Percentiles rank a stretch among this genome's conserved stretches.
Evolutionary conservation across 2,113 vertebrate species (phyloP).

Genomic region (Pao palembangensis): DNA sequence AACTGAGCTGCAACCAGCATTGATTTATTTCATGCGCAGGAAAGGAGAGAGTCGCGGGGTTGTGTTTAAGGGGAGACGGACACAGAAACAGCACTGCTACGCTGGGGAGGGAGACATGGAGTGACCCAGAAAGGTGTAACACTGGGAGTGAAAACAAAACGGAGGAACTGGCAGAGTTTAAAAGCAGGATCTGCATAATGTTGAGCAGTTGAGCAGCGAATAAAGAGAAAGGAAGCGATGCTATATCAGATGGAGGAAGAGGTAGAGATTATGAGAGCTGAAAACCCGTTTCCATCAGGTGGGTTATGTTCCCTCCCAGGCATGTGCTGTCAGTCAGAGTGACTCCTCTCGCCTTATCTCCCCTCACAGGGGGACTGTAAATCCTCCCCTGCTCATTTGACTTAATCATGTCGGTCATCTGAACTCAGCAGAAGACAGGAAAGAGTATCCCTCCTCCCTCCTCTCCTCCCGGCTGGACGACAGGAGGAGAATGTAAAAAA

Average conservation of each 20-base stretch:
- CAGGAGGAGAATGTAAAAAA: constrained; percentile 42
- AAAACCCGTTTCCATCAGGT: constrained; percentile 57
- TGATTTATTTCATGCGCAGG: constrained; percentile 96
- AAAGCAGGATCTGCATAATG: constrained; percentile 7
- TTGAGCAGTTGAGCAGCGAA: constrained; percentile 14
- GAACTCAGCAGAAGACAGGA: constrained; percentile 71
- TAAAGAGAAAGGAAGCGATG: neutral
- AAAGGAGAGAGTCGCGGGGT: constrained; percentile 61
- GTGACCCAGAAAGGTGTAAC: constrained; percentile 35
- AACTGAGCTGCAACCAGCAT: constrained; percentile 91
- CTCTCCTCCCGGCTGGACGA: constrained; percentile 33
- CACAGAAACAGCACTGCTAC: constrained; percentile 86
- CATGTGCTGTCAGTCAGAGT: constrained; percentile 68
- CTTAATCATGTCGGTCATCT: constrained; percentile 78
- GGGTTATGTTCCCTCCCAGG: constrained; percentile 66
- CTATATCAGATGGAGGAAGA: constrained; percentile 17
- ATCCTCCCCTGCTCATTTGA: constrained; percentile 75
- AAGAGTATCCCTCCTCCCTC: constrained; percentile 37
- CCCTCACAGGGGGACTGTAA: constrained; percentile 69
- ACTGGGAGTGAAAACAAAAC: constrained; percentile 2
- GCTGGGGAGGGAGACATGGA: constrained; percentile 28
- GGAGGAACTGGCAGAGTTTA: constrained; percentile 14
- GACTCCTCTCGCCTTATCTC: constrained; percentile 72
- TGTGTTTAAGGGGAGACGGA: constrained; percentile 50
- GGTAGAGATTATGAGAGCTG: constrained; percentile 39